Percentiles rank a stretch among this genome's conserved stretches.
Evolutionary conservation across 1,140 invertebrate genomes (phyloP).

Genomic region (Neotoxoptera formosana): DNA sequence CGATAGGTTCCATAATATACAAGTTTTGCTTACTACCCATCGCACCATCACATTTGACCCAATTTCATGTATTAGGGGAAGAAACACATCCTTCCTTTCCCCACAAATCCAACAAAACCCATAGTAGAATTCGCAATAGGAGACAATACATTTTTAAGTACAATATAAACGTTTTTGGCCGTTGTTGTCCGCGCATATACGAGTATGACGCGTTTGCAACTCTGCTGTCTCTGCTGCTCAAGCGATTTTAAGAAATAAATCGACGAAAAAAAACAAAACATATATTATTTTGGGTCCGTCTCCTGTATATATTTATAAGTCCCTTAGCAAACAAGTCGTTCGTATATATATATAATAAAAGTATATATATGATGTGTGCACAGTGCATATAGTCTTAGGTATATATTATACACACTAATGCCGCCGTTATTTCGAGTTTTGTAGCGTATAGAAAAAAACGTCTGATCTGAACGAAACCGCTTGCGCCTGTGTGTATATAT

Average conservation of each 20-base stretch:
- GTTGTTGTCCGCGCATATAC: too few relatives aligned
- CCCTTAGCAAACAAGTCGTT: not conserved
- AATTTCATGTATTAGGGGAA: not conserved
- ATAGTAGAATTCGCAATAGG: not conserved
- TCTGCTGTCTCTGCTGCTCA: not conserved
- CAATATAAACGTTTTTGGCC: too few relatives aligned
- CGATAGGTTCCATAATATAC: not conserved
- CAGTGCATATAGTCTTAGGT: not conserved
- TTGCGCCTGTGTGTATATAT: too few relatives aligned
- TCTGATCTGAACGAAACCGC: not conserved
- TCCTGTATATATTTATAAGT: not conserved
- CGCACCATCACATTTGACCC: not conserved
- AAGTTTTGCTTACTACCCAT: not conserved
- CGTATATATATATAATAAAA: not conserved
- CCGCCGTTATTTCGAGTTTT: not conserved
- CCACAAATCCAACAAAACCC: too few relatives aligned
- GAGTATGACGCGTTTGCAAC: too few relatives aligned
- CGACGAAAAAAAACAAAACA: not conserved
- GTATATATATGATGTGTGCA: not conserved
- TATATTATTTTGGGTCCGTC: not conserved
- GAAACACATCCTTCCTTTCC: rapidly evolving
- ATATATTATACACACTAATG: not conserved
- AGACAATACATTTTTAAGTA: too few relatives aligned
- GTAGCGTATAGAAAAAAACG: not conserved
- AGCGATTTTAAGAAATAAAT: not conserved